Conservation (phyloP, 2,888 invertebrate genomes). For the Acanthosoma haemorrhoidale region DNA sequence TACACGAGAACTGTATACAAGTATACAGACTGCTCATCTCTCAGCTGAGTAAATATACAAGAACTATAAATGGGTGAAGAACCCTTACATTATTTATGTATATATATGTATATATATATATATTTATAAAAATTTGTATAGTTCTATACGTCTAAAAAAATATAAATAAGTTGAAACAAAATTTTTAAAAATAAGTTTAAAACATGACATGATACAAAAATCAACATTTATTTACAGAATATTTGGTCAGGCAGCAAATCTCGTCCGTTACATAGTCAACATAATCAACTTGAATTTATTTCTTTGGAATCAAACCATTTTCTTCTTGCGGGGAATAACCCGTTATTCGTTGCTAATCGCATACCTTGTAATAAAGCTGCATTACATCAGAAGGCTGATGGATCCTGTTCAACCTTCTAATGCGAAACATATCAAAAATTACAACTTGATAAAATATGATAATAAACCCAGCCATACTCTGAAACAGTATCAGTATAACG, state of each 20-base stretch:
- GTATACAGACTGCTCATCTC: constrained; percentile 19
- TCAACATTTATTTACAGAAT: constrained; percentile 28
- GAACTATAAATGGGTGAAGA: constrained; percentile 12
- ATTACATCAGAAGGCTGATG: no score
- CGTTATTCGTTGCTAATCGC: no score
- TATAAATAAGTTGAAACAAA: constrained; percentile 20
- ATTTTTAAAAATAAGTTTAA: constrained; percentile 3
- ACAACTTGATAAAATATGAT: not conserved
- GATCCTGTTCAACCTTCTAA: not conserved
- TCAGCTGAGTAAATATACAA: constrained; percentile 19
- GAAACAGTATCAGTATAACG: not conserved
- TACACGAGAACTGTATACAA: constrained; percentile 31
- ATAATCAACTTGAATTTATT: not conserved
- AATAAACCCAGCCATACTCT: not conserved
- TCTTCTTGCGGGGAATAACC: no score
- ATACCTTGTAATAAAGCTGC: no score
- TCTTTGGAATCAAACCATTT: constrained; percentile 6
- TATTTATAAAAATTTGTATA: no score
- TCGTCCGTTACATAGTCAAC: constrained; percentile 5
- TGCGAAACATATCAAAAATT: not conserved
- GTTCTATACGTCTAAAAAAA: constrained; percentile 21
- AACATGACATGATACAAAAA: constrained; percentile 26
- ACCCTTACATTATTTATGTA: constrained; percentile 10
- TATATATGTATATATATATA: constrained; percentile 22
- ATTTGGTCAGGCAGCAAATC: constrained; percentile 28